phyloP scores from a whole-genome alignment of 1,140 invertebrate species.

The Potamilus streckersoni region DNA sequence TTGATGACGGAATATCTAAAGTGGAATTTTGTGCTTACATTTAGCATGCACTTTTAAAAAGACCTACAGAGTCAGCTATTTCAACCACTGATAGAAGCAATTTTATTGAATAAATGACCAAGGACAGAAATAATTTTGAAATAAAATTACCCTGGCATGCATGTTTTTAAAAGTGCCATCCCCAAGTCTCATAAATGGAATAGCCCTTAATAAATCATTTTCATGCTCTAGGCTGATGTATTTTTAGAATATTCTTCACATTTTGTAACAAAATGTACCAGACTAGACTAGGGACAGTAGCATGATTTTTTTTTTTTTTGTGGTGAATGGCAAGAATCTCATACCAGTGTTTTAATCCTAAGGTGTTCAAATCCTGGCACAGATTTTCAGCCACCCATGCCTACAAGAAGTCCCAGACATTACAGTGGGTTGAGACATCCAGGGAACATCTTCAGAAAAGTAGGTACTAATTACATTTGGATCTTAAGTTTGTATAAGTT shows the following conservation, averaged over 20 bases:
- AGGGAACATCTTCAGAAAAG: slow-evolving; percentile 35
- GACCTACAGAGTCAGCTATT: no score
- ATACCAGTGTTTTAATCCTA: not conserved
- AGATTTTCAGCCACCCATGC: slow-evolving; percentile 54
- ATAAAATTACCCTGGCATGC: no score
- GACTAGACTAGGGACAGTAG: not conserved
- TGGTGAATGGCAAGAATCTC: not conserved
- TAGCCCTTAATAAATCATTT: no score
- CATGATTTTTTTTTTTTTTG: not conserved
- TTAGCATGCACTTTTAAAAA: no score
- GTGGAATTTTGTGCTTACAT: no score
- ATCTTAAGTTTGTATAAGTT: not conserved
- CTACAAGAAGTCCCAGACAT: slow-evolving; percentile 56
- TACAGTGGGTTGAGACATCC: slow-evolving; percentile 40
- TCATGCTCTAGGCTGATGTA: not conserved
- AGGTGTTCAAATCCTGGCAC: slow-evolving; percentile 51
- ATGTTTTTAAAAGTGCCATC: no score
- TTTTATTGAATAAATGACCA: no score
- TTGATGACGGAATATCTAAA: no score
- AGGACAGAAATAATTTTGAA: no score
- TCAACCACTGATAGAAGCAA: no score
- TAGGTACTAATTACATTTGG: slow-evolving; percentile 25
- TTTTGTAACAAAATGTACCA: not conserved
- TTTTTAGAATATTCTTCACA: not conserved
- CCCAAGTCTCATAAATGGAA: no score